Conservation (phyloP, 2,888 invertebrate species). For the Diadromus collaris region DNA sequence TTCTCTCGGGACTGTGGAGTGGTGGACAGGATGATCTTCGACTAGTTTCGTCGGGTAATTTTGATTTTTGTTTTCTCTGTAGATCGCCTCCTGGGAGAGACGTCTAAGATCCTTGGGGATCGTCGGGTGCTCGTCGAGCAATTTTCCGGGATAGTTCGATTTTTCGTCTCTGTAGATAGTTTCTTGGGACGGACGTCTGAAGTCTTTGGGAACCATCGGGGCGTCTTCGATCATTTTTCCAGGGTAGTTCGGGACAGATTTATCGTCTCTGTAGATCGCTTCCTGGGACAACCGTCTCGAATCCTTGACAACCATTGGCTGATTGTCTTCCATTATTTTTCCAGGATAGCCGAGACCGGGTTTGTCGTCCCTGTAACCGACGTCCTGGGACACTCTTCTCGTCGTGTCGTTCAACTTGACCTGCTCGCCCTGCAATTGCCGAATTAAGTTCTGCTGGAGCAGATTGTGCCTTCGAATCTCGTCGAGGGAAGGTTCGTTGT, state of each 20-base stretch:
- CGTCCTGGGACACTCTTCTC: conserved; percentile 52
- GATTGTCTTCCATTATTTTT: not conserved
- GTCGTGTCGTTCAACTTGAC: conserved; percentile 45
- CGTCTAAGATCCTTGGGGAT: not conserved
- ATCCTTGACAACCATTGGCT: not conserved
- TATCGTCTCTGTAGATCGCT: not conserved
- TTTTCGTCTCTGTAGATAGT: not conserved
- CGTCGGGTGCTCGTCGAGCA: not conserved
- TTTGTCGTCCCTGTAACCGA: conserved; percentile 6
- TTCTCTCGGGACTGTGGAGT: conserved; percentile 16
- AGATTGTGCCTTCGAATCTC: conserved; percentile 76
- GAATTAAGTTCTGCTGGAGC: conserved; percentile 74
- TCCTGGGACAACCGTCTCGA: conserved; percentile 6
- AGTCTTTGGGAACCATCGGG: not conserved
- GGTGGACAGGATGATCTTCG: not conserved
- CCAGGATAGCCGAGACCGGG: not conserved
- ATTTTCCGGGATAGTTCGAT: not conserved
- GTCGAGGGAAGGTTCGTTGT: conserved; percentile 56
- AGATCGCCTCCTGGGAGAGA: not conserved
- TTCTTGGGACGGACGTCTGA: conserved; percentile 43
- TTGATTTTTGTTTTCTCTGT: not conserved
- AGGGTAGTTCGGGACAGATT: conserved; percentile 4
- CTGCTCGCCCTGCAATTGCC: conserved; percentile 65
- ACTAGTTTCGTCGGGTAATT: conserved; percentile 24
- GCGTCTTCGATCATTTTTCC: not conserved